Base-by-base conservation (phyloP, 2,797 vertebrate genomes). In the Sorex maritimensis region DNA sequence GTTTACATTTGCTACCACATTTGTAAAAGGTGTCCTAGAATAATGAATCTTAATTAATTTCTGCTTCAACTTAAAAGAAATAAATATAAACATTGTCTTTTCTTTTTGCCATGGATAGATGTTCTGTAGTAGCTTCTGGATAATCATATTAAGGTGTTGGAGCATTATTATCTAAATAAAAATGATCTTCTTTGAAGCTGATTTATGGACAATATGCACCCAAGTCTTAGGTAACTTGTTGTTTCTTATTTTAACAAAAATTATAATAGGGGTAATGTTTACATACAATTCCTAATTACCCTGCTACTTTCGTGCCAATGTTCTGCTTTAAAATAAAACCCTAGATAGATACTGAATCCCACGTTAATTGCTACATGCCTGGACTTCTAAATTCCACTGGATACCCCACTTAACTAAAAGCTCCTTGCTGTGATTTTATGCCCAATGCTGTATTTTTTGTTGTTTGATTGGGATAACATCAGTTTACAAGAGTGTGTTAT, bases 41-140 rank as follows among this genome's bases (percentile, higher is more conserved):
- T 65, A 81, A 83, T 65, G 2, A 44, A 10, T 75, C 81, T 89
- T 95, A 82, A 81, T 15, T 90, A n/a, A 93, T n/a, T 61, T 94
- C 26, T 86, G 52, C 84, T 94, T 84, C 49, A 90, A 73, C 65
- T 71, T 72, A 8, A n/a, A 71, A 77, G 89, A 81, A 88, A 30
- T 75, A 84, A 84, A 65, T 41, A 65, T 85, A 21, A 49, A 15
- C 63, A 71, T 52, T 79, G 14, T 93, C 10, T 88, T 72, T 49
- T 38, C 82, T 85, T 90, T 58, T 91, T 85, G 24, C 38, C 63
- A 52, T 75, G 7, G 41, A 44, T 44, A 73, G 44, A 72, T 52
- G 14, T 28, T 88, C 80, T 75, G 15, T 6, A 38, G 28, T 91
- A 80, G 34, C 24, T 86, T 68, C 84, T 81, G 38, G 83, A 21